Evolutionary conservation across 2,888 invertebrate species (phyloP), one percentile per base, ranked within the genome.

Genomic region (Neria commutata): DNA sequence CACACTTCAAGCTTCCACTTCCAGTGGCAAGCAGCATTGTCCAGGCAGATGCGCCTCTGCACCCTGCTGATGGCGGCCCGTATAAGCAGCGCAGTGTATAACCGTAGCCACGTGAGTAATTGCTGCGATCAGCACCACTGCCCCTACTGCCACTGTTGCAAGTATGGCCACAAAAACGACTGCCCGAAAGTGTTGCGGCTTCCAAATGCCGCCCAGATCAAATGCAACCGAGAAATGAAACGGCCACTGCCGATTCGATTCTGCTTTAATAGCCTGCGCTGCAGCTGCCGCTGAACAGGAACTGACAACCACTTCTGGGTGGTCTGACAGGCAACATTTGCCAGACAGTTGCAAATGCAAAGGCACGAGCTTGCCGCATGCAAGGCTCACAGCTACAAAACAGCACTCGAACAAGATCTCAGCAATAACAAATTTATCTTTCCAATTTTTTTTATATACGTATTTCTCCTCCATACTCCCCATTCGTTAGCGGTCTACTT

Each of bases 1-100:
- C 76, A 73, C 76, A 76, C 76, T 72, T 67, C 51, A 59, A 23
- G 55, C n/a, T n/a, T n/a, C n/a, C n/a, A n/a, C n/a, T n/a, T n/a
- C n/a, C n/a, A n/a, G n/a, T n/a, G n/a, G n/a, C n/a, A n/a, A n/a
- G n/a, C n/a, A n/a, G n/a, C 45, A 61, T 59, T 62, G 59, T 51
- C 48, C 46, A 55, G 45, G 33, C 55, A 48, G 47, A 47, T 21
- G 63, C 61, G 62, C 56, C 58, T 64, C 71, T 70, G 72, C 55
- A 49, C 23, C 25, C 21, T 33, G 40, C 26, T 23, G 23, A 26
- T 24, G 29, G 51, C 65, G n/a, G n/a, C n/a, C n/a, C n/a, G n/a
- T n/a, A n/a, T n/a, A n/a, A n/a, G n/a, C n/a, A n/a, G n/a, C n/a
- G n/a, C n/a, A n/a, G n/a, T n/a, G n/a, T n/a, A n/a, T n/a, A n/a